Conservation (phyloP, 2,888 invertebrate genomes). For the Diplolepis rosae region DNA sequence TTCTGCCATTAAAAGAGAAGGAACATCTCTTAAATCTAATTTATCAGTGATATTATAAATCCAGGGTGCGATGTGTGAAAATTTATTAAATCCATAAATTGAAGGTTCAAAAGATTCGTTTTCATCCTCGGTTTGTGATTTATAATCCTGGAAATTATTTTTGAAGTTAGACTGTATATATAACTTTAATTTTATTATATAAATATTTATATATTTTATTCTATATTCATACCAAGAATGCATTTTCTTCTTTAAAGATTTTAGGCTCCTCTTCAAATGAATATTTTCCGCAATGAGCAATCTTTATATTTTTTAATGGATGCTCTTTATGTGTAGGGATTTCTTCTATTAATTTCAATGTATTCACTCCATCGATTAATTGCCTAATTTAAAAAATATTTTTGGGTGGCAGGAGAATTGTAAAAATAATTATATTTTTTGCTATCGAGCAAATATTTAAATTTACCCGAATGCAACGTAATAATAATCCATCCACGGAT, state of each 20-base stretch:
- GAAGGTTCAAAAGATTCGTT: slow-evolving; percentile 33
- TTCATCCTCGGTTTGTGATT: slow-evolving; percentile 30
- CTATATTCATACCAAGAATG: slow-evolving; percentile 35
- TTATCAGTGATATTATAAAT: slow-evolving; percentile 49
- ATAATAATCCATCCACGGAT: slow-evolving; percentile 82
- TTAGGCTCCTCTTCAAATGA: slow-evolving; percentile 41
- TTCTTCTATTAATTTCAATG: slow-evolving; percentile 78
- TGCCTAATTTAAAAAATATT: slow-evolving; percentile 75
- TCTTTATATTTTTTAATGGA: slow-evolving; percentile 69
- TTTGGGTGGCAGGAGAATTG: too few species aligned
- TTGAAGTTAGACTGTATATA: neutral
- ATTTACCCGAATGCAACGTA: slow-evolving; percentile 83
- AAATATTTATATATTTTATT: neutral
- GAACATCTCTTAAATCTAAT: slow-evolving; percentile 51
- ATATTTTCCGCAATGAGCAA: slow-evolving; percentile 55
- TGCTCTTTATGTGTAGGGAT: slow-evolving; percentile 79
- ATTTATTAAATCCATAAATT: slow-evolving; percentile 36
- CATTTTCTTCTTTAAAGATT: slow-evolving; percentile 36
- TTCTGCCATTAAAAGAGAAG: slow-evolving; percentile 49
- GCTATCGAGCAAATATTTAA: neutral
- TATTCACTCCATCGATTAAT: slow-evolving; percentile 80
- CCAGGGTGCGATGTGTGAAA: slow-evolving; percentile 43
- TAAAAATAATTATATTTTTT: too few species aligned
- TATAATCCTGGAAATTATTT: neutral
- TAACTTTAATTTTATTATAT: neutral